Evolutionary conservation across 2,797 vertebrate genomes (phyloP).

Genomic region (Tauraco hartlaubi): DNA sequence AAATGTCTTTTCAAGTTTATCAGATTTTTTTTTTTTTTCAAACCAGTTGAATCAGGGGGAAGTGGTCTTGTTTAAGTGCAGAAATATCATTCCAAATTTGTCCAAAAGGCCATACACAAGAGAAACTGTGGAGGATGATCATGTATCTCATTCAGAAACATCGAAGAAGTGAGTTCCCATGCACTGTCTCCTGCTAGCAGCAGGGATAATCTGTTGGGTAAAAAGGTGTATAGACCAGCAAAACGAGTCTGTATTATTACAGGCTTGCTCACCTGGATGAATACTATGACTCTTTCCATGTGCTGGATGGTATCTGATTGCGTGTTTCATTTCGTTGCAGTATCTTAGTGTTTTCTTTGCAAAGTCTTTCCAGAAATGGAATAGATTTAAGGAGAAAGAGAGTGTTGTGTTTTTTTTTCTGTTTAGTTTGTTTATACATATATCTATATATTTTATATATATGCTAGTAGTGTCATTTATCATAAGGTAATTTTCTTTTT

Average conservation of each 20-base stretch:
- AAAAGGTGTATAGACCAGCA: neutral
- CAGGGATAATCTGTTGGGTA: neutral
- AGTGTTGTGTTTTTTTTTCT: rapidly evolving
- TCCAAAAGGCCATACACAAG: neutral
- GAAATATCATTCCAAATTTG: neutral
- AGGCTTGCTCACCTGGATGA: rapidly evolving
- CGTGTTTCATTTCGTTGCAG: neutral
- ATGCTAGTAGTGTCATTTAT: neutral
- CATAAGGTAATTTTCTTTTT: neutral
- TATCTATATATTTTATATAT: neutral
- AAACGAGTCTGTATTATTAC: neutral
- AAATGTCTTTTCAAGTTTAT: neutral
- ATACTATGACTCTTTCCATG: rapidly evolving
- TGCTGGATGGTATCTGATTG: neutral
- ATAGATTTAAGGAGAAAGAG: neutral
- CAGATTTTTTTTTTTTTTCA: neutral
- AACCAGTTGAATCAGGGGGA: neutral
- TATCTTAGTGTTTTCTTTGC: neutral
- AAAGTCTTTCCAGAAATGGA: neutral
- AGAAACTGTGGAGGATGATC: neutral
- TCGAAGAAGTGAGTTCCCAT: neutral
- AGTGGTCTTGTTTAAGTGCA: neutral
- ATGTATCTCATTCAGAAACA: neutral
- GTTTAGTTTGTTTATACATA: neutral
- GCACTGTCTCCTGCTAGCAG: neutral